These are phyloP conservation scores for Girardinichthys multiradiatus DNA, from an alignment of 2,113 vertebrate species.

Conservation along the genomic window DNA sequence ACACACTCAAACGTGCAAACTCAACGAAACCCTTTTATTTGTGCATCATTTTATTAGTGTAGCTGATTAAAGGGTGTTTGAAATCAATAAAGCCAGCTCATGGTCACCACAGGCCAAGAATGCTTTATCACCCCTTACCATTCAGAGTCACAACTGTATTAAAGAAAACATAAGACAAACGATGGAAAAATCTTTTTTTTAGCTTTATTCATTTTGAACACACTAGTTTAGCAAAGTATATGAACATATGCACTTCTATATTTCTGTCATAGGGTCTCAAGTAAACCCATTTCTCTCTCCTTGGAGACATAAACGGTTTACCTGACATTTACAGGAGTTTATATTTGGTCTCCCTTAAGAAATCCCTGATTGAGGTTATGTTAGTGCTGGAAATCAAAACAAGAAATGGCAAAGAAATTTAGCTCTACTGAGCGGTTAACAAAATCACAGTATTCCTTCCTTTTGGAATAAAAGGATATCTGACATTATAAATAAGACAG, in stretches of 20 bases:
- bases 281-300: slow-evolving; percentile 13
- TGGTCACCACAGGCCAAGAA: no score
- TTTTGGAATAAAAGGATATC: slow-evolving; percentile 33
- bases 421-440: slow-evolving; percentile 34
- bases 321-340: slow-evolving; percentile 23
- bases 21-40: not conserved
- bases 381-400: slow-evolving; percentile 58
- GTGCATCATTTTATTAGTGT: not conserved
- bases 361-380: slow-evolving; percentile 62
- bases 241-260: slow-evolving; percentile 30
- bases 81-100: no score
- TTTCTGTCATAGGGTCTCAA: slow-evolving; percentile 27
- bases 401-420: slow-evolving; percentile 38
- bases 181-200: slow-evolving; percentile 31
- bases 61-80: no score
- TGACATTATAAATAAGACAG: slow-evolving; percentile 53
- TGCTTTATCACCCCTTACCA: not conserved
- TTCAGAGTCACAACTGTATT: not conserved
- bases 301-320: slow-evolving; percentile 12
- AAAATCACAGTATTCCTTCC: slow-evolving; percentile 68
- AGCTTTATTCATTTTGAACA: slow-evolving; percentile 58
- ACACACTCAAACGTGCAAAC: no score
- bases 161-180: not conserved
- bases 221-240: slow-evolving; percentile 35
- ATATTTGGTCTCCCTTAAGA: slow-evolving; percentile 3